Evolutionary conservation across 1,140 invertebrate genomes (phyloP).

Genomic region (Cepaea nemoralis): DNA sequence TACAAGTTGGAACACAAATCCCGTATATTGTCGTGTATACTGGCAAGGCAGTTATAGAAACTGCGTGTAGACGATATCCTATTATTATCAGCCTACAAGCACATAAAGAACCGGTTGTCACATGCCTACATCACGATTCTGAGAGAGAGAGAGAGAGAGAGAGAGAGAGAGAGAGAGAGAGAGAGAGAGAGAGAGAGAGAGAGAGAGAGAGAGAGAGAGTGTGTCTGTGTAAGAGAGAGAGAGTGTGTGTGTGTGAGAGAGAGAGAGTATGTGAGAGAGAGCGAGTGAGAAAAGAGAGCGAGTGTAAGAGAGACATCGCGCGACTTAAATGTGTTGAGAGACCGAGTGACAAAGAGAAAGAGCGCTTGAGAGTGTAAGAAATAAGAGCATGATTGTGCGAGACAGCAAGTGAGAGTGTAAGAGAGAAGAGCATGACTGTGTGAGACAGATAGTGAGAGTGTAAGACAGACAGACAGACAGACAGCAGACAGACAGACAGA

Average conservation of each 20-base stretch:
- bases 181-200: not conserved
- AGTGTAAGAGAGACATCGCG: too few relatives aligned
- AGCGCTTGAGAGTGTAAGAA: not conserved
- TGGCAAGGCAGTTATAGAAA: too few relatives aligned
- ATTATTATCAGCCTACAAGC: too few relatives aligned
- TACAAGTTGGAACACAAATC: too few relatives aligned
- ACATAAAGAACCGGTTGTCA: too few relatives aligned
- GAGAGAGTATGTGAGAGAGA: not conserved
- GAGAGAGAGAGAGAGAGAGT: not conserved
- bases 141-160: too few relatives aligned
- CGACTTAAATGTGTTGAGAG: not conserved
- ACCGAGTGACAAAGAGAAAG: not conserved
- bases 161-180: not conserved
- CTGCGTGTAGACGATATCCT: too few relatives aligned
- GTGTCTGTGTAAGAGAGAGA: constrained; percentile 18
- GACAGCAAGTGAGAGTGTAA: not conserved
- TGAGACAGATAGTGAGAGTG: not conserved
- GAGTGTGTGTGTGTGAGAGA: constrained; percentile 13
- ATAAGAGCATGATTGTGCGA: not conserved
- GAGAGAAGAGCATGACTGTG: not conserved
- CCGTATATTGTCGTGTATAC: too few relatives aligned
- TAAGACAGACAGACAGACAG: not conserved
- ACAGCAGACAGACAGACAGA: not conserved
- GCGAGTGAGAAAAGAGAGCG: not conserved
- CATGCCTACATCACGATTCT: too few relatives aligned